Evolutionary conservation across 2,888 invertebrate genomes (phyloP), one percentile per base, ranked within the genome.

Genomic region (Hypena proboscidalis): DNA sequence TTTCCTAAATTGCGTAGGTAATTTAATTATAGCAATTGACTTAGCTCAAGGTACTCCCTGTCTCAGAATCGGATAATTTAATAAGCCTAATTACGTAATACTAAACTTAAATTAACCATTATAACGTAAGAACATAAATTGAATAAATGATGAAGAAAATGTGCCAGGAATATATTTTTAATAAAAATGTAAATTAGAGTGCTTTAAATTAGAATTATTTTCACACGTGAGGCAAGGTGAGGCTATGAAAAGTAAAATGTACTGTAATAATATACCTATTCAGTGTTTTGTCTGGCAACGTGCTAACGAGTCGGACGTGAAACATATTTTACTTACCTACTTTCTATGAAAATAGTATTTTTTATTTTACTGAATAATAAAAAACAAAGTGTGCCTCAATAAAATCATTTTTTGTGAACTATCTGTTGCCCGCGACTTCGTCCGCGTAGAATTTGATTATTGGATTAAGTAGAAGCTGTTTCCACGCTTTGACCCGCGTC

Each of bases 181-280:
- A 8, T 11, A 15, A 30, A 32, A 34, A 8, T 23, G 26, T 17
- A 32, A 38, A 36, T 21, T 33, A 32, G 46, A 40, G 25, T 45
- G 48, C 42, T 48, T 42, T 19, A 42, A 49, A 57, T 49, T 45
- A 31, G 44, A 61, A 58, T 58, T 46, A 26, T 60, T 62, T 62
- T 58, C 41, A 53, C 53, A 52, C 47, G 40, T 51, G 34, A 48
- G 34, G 33, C 29, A 47, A 40, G 33, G 25, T 34, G 50, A 44
- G 33, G 50, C 43, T 50, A 31, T 57, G 51, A 51, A 63, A 49
- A 43, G 37, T 32, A 58, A 43, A 61, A 55, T 46, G 26, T 51
- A 46, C 51, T 32, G 43, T 48, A 50, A 58, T 55, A 58, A 58
- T 50, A 52, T 29, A 30, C 30, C 10, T 55, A 55, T 56, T 55